phyloP scores from a whole-genome alignment of 2,113 vertebrate genomes.

The Bubo scandiacus region DNA sequence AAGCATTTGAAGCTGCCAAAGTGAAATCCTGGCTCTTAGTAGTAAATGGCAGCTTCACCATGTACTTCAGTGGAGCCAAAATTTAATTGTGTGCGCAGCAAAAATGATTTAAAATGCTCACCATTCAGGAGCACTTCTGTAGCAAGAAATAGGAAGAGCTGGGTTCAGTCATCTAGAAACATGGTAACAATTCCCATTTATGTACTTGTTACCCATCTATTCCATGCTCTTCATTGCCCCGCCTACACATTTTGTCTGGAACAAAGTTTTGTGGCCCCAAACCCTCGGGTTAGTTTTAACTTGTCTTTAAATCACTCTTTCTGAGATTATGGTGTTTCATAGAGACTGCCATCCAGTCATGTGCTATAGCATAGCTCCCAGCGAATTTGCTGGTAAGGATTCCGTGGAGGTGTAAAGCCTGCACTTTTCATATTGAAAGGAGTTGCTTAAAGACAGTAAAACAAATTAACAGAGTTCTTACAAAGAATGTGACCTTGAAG shows the following conservation, averaged over 20 bases:
- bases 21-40: not conserved
- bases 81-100: not conserved
- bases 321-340: not conserved
- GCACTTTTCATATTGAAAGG: not conserved
- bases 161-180: not conserved
- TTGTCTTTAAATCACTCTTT: not conserved
- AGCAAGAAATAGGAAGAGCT: not conserved
- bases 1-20: not conserved
- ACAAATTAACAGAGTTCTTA: not conserved
- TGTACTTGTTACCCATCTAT: not conserved
- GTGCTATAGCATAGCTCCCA: not conserved
- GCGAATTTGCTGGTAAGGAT: not conserved
- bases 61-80: not conserved
- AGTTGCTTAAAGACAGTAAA: not conserved
- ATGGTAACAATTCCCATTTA: not conserved
- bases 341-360: not conserved
- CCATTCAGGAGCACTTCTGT: not conserved
- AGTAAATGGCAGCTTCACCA: not conserved
- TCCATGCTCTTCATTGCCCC: not conserved
- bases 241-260: not conserved
- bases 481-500: not conserved
- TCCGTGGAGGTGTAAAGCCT: not conserved
- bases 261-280: not conserved
- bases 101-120: not conserved
- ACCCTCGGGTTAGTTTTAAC: not conserved